phyloP scores from a whole-genome alignment of 2,888 invertebrate genomes.

The Hybos culiciformis region DNA sequence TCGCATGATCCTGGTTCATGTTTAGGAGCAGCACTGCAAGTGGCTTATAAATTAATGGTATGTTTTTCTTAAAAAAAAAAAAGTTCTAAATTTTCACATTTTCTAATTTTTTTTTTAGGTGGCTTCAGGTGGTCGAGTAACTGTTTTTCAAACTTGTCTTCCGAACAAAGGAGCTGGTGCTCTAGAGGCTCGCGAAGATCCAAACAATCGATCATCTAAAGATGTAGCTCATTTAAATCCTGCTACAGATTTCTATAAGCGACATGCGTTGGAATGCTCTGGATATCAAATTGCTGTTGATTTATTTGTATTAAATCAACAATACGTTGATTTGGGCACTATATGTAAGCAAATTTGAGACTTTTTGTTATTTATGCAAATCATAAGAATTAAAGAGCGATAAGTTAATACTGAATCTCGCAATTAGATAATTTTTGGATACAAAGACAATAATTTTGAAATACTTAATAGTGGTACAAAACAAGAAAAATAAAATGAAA shows the following conservation, averaged over 20 bases:
- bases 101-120: conserved; percentile 38
- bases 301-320: conserved; percentile 82
- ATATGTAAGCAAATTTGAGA: conserved; percentile 71
- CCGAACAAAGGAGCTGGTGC: conserved; percentile 81
- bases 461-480: neutral
- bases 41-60: conserved; percentile 83
- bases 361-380: neutral
- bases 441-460: neutral
- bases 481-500: no score
- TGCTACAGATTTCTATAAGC: conserved; percentile 95
- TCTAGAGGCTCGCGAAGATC: conserved; percentile 72
- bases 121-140: conserved; percentile 85
- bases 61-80: conserved; percentile 7
- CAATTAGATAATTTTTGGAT: no score
- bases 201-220: conserved; percentile 65
- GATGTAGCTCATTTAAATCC: conserved; percentile 83
- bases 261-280: conserved; percentile 89
- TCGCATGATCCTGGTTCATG: conserved; percentile 65
- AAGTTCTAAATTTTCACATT: neutral
- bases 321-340: conserved; percentile 89
- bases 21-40: conserved; percentile 84
- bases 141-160: conserved; percentile 85
- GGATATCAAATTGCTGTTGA: conserved; percentile 94
- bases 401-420: neutral
- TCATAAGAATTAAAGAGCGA: no score